Conservation (phyloP, 2,113 vertebrate genomes). For the Pedetes capensis region DNA sequence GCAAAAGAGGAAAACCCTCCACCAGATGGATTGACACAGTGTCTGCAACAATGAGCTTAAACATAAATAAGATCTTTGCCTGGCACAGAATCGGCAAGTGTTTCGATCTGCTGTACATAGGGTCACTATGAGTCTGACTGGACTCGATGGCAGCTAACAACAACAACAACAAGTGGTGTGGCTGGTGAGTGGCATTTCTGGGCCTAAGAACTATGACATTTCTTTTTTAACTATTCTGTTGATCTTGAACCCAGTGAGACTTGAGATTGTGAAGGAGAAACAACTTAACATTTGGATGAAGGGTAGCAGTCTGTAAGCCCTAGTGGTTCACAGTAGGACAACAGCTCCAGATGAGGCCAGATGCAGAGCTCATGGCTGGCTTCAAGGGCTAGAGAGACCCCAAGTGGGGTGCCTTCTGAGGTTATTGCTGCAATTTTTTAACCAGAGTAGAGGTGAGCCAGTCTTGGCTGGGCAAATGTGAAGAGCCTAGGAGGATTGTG, state of each 20-base stretch:
- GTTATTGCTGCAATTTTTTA: neutral
- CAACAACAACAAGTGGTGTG: no score
- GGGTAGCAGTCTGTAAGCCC: neutral
- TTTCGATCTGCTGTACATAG: no score
- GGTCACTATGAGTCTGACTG: no score
- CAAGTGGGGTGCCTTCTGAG: neutral
- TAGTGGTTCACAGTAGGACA: neutral
- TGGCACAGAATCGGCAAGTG: no score
- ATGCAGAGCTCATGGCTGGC: neutral
- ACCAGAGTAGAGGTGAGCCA: neutral
- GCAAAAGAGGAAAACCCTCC: no score
- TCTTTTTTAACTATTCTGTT: neutral
- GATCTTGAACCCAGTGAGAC: neutral
- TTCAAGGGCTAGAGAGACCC: neutral
- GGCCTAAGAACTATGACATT: neutral
- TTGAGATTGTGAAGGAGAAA: neutral
- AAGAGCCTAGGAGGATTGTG: neutral
- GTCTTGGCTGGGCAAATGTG: accelerated
- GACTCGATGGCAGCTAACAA: no score
- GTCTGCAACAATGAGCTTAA: no score
- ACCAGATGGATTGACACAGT: no score
- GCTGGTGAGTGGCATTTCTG: neutral
- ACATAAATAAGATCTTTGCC: no score
- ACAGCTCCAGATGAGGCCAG: neutral
- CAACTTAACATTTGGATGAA: no score